phyloP scores from a whole-genome alignment of 2,113 vertebrate species.

The Lynx canadensis region DNA sequence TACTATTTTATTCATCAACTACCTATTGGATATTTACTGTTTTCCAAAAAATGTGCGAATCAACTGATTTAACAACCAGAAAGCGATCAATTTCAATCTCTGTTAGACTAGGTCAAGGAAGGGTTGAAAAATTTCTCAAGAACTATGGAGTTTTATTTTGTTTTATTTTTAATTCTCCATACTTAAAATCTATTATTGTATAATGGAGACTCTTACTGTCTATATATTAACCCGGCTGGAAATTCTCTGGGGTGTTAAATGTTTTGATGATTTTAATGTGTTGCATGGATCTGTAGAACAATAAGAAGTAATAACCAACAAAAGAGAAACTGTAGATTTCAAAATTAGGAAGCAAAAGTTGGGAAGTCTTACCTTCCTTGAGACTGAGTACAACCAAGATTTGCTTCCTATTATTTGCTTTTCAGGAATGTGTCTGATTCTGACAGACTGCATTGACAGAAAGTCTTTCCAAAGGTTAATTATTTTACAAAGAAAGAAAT shows the following conservation, averaged over 20 bases:
- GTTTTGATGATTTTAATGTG: constrained; percentile 11
- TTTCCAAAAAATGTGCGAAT: neutral
- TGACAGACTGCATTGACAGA: constrained; percentile 78
- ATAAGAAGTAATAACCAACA: neutral
- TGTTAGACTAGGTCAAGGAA: neutral
- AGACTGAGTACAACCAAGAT: neutral
- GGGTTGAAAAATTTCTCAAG: neutral
- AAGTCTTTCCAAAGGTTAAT: constrained; percentile 85
- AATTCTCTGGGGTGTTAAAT: neutral
- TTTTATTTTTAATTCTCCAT: neutral
- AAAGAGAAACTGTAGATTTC: constrained; percentile 5
- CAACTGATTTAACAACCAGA: neutral
- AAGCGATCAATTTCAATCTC: neutral
- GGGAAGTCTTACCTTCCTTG: neutral
- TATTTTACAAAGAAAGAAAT: constrained; percentile 83
- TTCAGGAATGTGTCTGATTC: constrained; percentile 72
- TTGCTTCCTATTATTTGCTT: constrained; percentile 44
- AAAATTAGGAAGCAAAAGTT: neutral
- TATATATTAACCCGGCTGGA: neutral
- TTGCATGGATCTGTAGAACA: neutral
- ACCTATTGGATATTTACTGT: neutral
- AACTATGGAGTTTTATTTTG: neutral
- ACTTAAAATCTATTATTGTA: neutral
- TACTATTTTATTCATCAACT: constrained; percentile 18
- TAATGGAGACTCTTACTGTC: neutral